These are phyloP conservation scores for Crossocerus cetratus DNA, from an alignment of 2,888 invertebrate species.

Conservation along the genomic window DNA sequence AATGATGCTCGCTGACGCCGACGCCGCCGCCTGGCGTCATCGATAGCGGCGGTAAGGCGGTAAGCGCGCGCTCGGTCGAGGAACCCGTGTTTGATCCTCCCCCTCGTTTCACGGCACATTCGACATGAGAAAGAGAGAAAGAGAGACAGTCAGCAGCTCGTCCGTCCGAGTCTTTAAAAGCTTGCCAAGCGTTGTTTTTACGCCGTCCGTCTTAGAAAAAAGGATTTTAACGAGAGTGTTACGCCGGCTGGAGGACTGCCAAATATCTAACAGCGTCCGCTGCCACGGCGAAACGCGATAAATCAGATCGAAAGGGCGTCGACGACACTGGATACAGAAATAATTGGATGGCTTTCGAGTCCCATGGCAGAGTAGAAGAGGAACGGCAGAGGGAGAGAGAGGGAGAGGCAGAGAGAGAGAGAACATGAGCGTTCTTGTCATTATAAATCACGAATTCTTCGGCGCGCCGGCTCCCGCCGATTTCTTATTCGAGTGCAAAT, in stretches of 20 bases:
- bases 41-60: neutral
- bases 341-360: conserved; percentile 53
- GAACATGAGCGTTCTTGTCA: conserved; percentile 6
- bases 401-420: too few species aligned
- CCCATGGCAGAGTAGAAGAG: conserved; percentile 6
- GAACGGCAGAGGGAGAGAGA: too few species aligned
- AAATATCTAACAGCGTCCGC: conserved; percentile 30
- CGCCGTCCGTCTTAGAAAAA: conserved; percentile 20
- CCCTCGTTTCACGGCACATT: neutral
- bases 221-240: conserved; percentile 28
- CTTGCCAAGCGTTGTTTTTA: conserved; percentile 26
- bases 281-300: conserved; percentile 32
- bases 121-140: too few species aligned
- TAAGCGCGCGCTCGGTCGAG: neutral
- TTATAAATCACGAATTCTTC: conserved; percentile 49
- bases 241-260: conserved; percentile 49
- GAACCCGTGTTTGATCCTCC: neutral
- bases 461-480: conserved; percentile 8
- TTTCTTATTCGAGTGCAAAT: conserved; percentile 30
- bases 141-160: neutral
- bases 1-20: neutral
- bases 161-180: neutral
- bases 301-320: conserved; percentile 54
- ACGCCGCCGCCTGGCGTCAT: neutral
- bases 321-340: conserved; percentile 42